Evolutionary conservation across 2,888 invertebrate genomes (phyloP).

Genomic region (Pelosia muscerda): DNA sequence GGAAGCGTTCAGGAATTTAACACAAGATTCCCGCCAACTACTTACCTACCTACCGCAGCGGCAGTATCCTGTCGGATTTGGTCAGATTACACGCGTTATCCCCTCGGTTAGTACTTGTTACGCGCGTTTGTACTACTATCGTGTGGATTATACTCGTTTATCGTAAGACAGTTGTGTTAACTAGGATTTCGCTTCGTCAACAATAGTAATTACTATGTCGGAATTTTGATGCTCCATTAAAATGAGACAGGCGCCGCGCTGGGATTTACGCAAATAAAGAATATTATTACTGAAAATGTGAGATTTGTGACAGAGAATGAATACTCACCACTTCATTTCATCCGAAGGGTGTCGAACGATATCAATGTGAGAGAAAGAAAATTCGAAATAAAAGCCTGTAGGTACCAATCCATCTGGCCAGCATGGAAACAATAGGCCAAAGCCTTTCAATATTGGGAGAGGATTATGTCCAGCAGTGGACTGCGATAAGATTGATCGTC

Average conservation of each 20-base stretch:
- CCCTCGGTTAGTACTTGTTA: slow-evolving; percentile 43
- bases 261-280: slow-evolving; percentile 20
- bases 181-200: slow-evolving; percentile 56
- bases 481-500: no score
- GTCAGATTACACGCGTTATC: slow-evolving; percentile 59
- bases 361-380: no score
- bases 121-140: slow-evolving; percentile 50
- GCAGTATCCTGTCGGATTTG: slow-evolving; percentile 70
- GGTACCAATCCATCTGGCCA: no score
- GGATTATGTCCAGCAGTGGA: no score
- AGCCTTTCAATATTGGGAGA: no score
- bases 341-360: no score
- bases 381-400: no score
- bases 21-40: slow-evolving; percentile 67
- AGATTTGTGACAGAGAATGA: no score
- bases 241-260: slow-evolving; percentile 41
- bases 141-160: slow-evolving; percentile 46
- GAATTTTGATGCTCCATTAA: slow-evolving; percentile 48
- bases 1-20: slow-evolving; percentile 68
- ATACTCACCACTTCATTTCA: no score
- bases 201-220: slow-evolving; percentile 47
- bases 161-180: slow-evolving; percentile 50
- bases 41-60: slow-evolving; percentile 83
- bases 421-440: no score
- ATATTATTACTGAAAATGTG: slow-evolving; percentile 5